Evolutionary conservation across 2,888 invertebrate species (phyloP).

Genomic region (Selenia dentaria): DNA sequence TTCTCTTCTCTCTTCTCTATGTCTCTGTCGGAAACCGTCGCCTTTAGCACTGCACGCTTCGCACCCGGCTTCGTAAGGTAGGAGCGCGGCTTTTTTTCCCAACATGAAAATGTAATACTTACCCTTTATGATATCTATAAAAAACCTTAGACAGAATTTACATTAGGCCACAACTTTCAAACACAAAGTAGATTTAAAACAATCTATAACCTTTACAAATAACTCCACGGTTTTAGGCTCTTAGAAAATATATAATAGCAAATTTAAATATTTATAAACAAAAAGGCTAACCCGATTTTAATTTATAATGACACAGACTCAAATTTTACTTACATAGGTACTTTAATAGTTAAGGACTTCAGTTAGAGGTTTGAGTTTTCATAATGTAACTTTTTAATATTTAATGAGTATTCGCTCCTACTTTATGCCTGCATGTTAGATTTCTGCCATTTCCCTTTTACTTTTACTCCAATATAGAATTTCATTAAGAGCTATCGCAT

Average conservation of each 20-base stretch:
- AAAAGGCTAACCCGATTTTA: slow-evolving; percentile 45
- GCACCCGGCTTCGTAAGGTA: slow-evolving; percentile 77
- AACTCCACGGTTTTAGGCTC: slow-evolving; percentile 33
- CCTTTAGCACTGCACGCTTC: slow-evolving; percentile 82
- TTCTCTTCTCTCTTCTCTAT: slow-evolving; percentile 71
- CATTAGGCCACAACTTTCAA: slow-evolving; percentile 23
- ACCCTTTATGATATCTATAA: slow-evolving; percentile 15
- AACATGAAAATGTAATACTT: too few relatives aligned
- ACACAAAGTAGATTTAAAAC: slow-evolving; percentile 22
- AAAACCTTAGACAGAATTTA: slow-evolving; percentile 14
- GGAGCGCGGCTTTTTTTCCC: slow-evolving; percentile 65
- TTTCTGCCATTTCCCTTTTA: slow-evolving; percentile 62
- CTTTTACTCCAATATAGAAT: slow-evolving; percentile 55
- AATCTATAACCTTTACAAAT: slow-evolving; percentile 22
- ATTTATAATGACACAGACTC: slow-evolving; percentile 38
- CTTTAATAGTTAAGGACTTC: slow-evolving; percentile 40
- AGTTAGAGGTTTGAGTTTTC: slow-evolving; percentile 35
- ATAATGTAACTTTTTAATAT: slow-evolving; percentile 32
- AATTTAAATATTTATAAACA: slow-evolving; percentile 34
- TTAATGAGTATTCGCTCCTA: slow-evolving; percentile 71
- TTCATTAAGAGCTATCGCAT: slow-evolving; percentile 45
- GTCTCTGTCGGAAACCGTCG: slow-evolving; percentile 78
- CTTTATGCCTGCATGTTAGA: slow-evolving; percentile 77
- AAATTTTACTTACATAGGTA: slow-evolving; percentile 39
- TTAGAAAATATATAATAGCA: slow-evolving; percentile 32